Base-by-base conservation (phyloP, 2,797 vertebrate genomes). In the Alfaro cultratus region DNA sequence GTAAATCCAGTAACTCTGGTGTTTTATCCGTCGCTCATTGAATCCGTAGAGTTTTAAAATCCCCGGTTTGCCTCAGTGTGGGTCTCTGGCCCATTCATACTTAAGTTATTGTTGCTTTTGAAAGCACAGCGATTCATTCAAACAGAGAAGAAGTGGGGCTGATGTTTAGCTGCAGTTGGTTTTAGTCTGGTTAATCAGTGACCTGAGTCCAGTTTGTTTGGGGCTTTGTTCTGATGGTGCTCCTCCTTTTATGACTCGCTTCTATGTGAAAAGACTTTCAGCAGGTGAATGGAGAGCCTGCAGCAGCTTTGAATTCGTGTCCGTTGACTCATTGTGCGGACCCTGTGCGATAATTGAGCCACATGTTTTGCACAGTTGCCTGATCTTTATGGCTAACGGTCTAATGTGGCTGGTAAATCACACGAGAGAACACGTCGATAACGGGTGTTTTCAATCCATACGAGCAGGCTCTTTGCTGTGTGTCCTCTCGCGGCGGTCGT, bases 101-200 rank as follows among this genome's bases (percentile, higher is more conserved):
- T 46, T 16, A 12, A 72, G 70, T 70, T 78, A 39, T 13, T 83
- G 67, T 41, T 74, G 60, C 43, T 55, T 76, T 75, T 78, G 70
- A 74, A 46, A 55, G 60, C 51, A 73, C 7, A 47, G 29, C 60
- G 36, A 81, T 83, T 79, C 2, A 53, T 64, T 46, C 16, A 81
- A 53, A 57, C 41, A 81, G 18, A 71, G 57, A 75, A 21, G 60
- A 75, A 21, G 47, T 0, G 60, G 46, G 83, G 62, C 1, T 72
- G 4, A 57, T 62, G 34, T 55, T 43, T 45, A 80, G 60, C 21
- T 2, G 43, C 62, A 64, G 68, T 81, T 55, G 82, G 82, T 81
- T 16, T 51, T 26, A 43, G 74, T 72, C 74, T 83, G 64, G 90
- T 87, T 85, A 84, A 94, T 91, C 87, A 92, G 93, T 94, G 86